phyloP scores from a whole-genome alignment of 2,797 vertebrate species.

The Momotus momota region DNA sequence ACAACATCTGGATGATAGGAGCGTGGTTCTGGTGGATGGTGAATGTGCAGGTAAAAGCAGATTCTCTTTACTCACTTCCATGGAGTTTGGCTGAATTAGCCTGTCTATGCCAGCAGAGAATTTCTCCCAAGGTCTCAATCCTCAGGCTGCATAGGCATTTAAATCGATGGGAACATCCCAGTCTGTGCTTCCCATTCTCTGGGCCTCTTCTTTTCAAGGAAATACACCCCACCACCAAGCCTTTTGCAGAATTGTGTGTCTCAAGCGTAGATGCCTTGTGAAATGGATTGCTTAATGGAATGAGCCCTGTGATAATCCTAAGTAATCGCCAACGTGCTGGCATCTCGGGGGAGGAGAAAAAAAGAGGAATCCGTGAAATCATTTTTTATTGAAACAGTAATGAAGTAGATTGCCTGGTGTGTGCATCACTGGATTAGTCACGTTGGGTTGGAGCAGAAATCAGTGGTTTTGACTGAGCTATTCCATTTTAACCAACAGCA shows the following conservation, averaged over 20 bases:
- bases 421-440: neutral
- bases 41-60: neutral
- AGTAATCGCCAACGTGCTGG: slow-evolving; percentile 25
- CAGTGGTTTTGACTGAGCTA: neutral
- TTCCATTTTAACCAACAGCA: neutral
- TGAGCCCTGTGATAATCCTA: neutral
- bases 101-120: neutral
- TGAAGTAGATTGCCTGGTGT: slow-evolving; percentile 24
- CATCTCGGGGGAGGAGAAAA: neutral
- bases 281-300: slow-evolving; percentile 9
- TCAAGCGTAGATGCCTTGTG: neutral
- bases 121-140: neutral
- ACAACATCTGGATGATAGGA: neutral
- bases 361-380: neutral
- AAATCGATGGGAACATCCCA: neutral
- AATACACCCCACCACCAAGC: neutral
- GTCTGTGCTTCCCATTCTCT: neutral
- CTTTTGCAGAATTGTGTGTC: neutral
- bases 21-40: neutral
- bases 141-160: fast-evolving
- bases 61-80: fast-evolving
- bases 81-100: neutral
- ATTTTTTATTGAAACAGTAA: slow-evolving; percentile 23
- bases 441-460: neutral
- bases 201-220: neutral